phyloP scores from a whole-genome alignment of 37 sponge, comb jelly and placozoan genomes.

The Bolinopsis microptera region DNA sequence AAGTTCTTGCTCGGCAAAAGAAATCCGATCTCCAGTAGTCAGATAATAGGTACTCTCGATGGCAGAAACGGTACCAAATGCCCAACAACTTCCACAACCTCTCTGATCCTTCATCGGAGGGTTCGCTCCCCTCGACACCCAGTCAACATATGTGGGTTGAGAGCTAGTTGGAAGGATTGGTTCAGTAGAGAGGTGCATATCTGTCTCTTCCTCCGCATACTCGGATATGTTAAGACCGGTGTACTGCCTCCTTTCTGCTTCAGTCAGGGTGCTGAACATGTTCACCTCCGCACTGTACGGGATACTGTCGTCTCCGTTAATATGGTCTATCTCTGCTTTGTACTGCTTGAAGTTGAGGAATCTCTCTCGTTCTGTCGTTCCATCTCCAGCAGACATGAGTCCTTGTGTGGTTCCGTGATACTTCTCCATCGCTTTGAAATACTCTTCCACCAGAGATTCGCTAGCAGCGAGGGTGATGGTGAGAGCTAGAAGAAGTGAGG shows the following conservation, averaged over 20 bases:
- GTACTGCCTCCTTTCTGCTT: background rate
- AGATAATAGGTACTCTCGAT: background rate
- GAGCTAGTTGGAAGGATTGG: background rate
- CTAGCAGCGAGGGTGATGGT: too few species aligned
- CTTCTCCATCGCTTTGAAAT: too few species aligned
- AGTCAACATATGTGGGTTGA: background rate
- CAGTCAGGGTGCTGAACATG: background rate
- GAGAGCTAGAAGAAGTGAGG: too few species aligned
- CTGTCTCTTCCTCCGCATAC: too few species aligned
- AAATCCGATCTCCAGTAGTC: background rate
- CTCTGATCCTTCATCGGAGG: background rate
- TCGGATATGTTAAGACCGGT: conserved; percentile 1
- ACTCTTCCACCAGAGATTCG: too few species aligned
- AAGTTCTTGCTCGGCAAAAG: background rate
- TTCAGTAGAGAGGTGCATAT: too few species aligned
- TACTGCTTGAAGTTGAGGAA: background rate
- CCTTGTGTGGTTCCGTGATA: too few species aligned
- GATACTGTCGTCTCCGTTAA: background rate
- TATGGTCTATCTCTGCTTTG: background rate
- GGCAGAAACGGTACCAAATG: background rate
- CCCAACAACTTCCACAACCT: too few species aligned
- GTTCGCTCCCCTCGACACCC: background rate
- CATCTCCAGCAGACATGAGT: too few species aligned
- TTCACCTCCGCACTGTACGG: background rate
- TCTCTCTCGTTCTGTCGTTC: too few species aligned